Base-by-base conservation (phyloP, 2,113 vertebrate species). In the Equus quagga region DNA sequence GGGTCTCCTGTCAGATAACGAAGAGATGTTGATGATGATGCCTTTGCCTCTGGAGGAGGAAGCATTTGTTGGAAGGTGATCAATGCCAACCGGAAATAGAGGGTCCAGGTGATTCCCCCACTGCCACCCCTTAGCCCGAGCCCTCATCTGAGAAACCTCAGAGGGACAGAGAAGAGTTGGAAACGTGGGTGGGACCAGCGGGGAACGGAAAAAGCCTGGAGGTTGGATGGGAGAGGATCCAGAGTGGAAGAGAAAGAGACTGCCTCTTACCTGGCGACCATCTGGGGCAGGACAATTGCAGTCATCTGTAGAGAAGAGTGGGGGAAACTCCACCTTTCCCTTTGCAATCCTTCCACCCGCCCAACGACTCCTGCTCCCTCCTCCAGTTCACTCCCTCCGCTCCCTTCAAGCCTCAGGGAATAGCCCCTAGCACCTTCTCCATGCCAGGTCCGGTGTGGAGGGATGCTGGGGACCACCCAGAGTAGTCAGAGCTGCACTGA, bases 11-110 rank as follows among this genome's bases (percentile, higher is more conserved):
- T 31, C 92, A 11, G 19, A 1, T 6, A n/a, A 0, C 6, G 96
- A 97, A 6, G 96, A 69, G 3, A 97, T 3, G 49, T 97, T 97
- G 83, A 97, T 91, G 72, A 97, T 54, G 31, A 98, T 60, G 10
- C 97, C 97, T 44, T 95, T 95, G 80, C 65, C 41, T 69, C 97
- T 97, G 81, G 36, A 51, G 62, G 81, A 65, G 67, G 60, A 58
- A 80, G 28, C 33, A 14, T 12, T 7, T 6, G 2, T 28, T 21
- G 62, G 12, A 83, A 72, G 26, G 46, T 24, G 11, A 54, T 49
- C 21, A 14, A 33, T 44, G 26, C 17, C 64, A 13, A 13, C 0
- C 15, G 12, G 36, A 62, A 75, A 9, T 17, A 86, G 41, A 65
- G 46, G 75, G 33, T 26, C 13, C 28, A 6, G 18, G 28, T 33